Evolutionary conservation across 1,140 invertebrate genomes (phyloP).

Genomic region (Saxidomus purpurata): DNA sequence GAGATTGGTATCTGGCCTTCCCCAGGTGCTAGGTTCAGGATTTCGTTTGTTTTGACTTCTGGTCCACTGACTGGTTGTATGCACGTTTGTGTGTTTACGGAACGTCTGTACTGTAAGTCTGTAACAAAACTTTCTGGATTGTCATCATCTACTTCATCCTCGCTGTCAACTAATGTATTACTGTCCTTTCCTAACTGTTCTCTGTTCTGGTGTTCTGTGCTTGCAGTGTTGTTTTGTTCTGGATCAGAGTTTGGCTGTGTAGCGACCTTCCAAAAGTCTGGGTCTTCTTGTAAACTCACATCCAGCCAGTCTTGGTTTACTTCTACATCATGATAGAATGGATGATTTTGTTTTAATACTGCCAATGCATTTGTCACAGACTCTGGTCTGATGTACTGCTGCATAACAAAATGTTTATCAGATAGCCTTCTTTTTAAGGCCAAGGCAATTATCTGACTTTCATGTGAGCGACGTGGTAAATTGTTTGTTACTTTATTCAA

Average conservation of each 20-base stretch:
- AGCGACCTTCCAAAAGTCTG: neutral
- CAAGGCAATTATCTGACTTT: slow-evolving; percentile 46
- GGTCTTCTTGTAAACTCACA: slow-evolving; percentile 1
- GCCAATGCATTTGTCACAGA: slow-evolving; percentile 37
- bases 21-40: slow-evolving; percentile 22
- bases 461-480: slow-evolving; percentile 40
- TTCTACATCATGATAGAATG: slow-evolving; percentile 9
- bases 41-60: slow-evolving; percentile 45
- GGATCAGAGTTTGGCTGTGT: neutral
- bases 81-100: slow-evolving; percentile 28
- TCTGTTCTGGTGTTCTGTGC: neutral
- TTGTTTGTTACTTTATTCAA: slow-evolving; percentile 13
- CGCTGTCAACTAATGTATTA: slow-evolving; percentile 16
- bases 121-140: slow-evolving; percentile 18
- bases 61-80: slow-evolving; percentile 55
- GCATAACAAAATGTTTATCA: slow-evolving; percentile 48
- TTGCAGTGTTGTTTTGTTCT: neutral
- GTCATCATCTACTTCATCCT: slow-evolving; percentile 42
- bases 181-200: neutral
- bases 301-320: slow-evolving; percentile 4
- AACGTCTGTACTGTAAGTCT: slow-evolving; percentile 33
- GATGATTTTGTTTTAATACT: slow-evolving; percentile 27
- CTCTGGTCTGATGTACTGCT: slow-evolving; percentile 42
- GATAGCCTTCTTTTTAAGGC: slow-evolving; percentile 60
- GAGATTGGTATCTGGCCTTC: slow-evolving; percentile 32